A percentile compares a stretch with the other conserved stretches of the same genome.
phyloP scores from a whole-genome alignment of 1,140 invertebrate genomes.

The Diachasma alloeum region DNA sequence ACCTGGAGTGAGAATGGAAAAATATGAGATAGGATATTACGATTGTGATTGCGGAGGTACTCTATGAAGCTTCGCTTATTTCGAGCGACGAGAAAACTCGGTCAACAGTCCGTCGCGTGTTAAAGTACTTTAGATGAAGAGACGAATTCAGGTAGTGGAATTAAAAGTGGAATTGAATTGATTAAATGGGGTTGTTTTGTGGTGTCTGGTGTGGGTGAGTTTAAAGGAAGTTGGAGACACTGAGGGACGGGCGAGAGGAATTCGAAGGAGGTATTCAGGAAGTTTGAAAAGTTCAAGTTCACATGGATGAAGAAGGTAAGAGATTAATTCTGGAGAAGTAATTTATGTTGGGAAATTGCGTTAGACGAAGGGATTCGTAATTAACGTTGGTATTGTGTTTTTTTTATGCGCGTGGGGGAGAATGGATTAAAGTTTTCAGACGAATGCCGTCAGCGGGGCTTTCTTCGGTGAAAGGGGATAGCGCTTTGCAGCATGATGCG shows the following conservation, averaged over 20 bases:
- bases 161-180: neutral
- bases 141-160: neutral
- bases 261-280: neutral
- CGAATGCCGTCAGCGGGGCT: neutral
- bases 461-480: neutral
- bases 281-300: neutral
- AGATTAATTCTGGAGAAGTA: neutral
- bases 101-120: neutral
- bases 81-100: neutral
- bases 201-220: neutral
- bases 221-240: too few relatives aligned
- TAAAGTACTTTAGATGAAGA: too few relatives aligned
- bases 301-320: slow-evolving; percentile 36
- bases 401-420: too few relatives aligned
- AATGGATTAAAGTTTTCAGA: neutral
- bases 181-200: neutral
- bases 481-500: neutral
- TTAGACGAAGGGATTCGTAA: too few relatives aligned
- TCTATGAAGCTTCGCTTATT: neutral
- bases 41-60: neutral
- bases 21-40: neutral
- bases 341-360: too few relatives aligned
- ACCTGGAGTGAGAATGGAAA: neutral
- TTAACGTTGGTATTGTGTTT: too few relatives aligned
- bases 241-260: too few relatives aligned